Evolutionary conservation across 2,888 invertebrate genomes (phyloP), one percentile per base, ranked within the genome.

Genomic region (Ichneumon xanthorius): DNA sequence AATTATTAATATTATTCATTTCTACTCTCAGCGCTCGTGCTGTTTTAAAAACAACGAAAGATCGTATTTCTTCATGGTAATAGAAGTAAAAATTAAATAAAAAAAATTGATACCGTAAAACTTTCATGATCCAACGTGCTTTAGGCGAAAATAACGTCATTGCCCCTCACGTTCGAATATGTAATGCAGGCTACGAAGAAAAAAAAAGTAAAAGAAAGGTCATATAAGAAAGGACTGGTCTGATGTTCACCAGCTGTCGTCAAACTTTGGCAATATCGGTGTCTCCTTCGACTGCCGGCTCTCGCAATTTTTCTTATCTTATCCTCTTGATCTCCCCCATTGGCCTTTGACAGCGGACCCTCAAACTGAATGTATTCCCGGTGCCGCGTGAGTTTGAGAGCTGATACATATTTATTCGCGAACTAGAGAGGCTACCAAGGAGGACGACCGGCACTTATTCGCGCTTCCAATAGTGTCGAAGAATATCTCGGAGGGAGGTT

Each of bases 261-360:
- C 40, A 33, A 84, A 84, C 67, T 84, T 77, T 80, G 40, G 50
- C 26, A 80, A 84, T 84, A 80, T 72, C 58, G 37, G 67, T 72
- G 73, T 50, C 16, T 65, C 40, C 22, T 68, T 65, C 61, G 7
- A 40, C 22, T 30, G 61, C 7, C 45, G 37, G 7, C n/a, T 73
- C 16, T 40, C 73, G 22, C 61, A 6, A 30, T 33, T 63, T 63
- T 63, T 33, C 30, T 33, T 14, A 7, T n/a, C 33, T 30, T 63
- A 26, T 50, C 53, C 14, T 58, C 72, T 61, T 68, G 30, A 22
- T 70, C 33, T 11, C 22, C 71, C 26, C 67, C 73, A 45, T 63
- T 53, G 22, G 30, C 55, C 70, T 50, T 50, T 33, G 33, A 48
- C 16, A 48, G 75, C 37, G 14, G 71, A 65, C 45, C 30, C 11